phyloP scores from a whole-genome alignment of 1,140 invertebrate species.

The Arctopsyche grandis region DNA sequence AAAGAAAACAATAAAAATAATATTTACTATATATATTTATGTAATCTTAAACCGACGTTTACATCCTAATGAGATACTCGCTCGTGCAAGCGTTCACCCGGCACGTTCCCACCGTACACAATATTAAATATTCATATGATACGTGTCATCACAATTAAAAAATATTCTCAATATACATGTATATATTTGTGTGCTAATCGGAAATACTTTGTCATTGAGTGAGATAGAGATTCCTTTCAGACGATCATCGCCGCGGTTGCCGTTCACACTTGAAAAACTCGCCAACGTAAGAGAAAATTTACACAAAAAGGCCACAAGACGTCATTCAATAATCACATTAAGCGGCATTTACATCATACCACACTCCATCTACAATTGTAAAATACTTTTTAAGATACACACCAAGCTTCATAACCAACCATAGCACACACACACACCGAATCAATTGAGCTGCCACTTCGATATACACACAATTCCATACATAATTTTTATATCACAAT shows the following conservation, averaged over 20 bases:
- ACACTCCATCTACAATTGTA: neutral
- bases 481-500: conserved; percentile 26
- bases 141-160: neutral
- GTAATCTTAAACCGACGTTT: neutral
- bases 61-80: conserved; percentile 1
- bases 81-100: neutral
- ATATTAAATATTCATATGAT: too few relatives aligned
- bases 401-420: too few relatives aligned
- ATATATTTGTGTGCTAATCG: neutral
- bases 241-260: neutral
- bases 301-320: conserved; percentile 55
- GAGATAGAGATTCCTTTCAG: neutral
- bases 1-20: neutral
- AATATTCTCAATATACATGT: neutral
- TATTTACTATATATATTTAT: neutral
- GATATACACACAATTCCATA: neutral
- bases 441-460: too few relatives aligned
- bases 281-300: conserved; percentile 38
- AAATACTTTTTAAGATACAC: too few relatives aligned
- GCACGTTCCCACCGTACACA: neutral
- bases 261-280: conserved; percentile 8
- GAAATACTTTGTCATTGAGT: neutral
- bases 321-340: conserved; percentile 52
- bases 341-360: conserved; percentile 40
- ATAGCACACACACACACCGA: too few relatives aligned